Percentiles rank a stretch among this genome's conserved stretches.
phyloP scores from a whole-genome alignment of 2,113 vertebrate species.

The Agapornis roseicollis region DNA sequence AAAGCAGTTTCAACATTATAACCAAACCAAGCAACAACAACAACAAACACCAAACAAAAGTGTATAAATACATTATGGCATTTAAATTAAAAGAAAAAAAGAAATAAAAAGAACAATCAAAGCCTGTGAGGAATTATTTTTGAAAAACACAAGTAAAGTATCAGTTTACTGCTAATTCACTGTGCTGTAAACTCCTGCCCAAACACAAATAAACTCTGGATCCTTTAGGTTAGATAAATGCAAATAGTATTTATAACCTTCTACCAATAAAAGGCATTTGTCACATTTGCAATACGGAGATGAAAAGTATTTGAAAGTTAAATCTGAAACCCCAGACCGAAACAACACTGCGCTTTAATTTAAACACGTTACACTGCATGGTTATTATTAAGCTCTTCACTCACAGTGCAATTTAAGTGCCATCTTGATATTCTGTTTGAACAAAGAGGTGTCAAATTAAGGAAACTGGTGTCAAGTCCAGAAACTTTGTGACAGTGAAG shows the following conservation, averaged over 20 bases:
- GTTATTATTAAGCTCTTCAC: constrained; percentile 36
- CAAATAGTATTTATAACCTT: constrained; percentile 24
- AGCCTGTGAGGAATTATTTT: background rate
- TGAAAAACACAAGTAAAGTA: background rate
- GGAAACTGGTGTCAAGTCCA: constrained; percentile 7
- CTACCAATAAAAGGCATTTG: constrained; percentile 3
- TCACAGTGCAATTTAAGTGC: constrained; percentile 21
- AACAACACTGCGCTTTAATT: constrained; percentile 49
- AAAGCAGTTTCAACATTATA: background rate
- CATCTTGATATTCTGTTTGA: constrained; percentile 43
- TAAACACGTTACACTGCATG: background rate
- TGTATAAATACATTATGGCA: background rate
- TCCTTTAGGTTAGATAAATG: constrained; percentile 33
- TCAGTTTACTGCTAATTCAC: constrained; percentile 40
- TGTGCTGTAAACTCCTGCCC: background rate
- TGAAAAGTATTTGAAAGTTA: constrained; percentile 51
- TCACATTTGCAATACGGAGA: constrained; percentile 28
- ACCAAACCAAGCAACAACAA: background rate
- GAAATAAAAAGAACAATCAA: background rate
- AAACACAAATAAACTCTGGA: constrained; percentile 37
- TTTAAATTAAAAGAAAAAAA: background rate
- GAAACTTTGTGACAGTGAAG: constrained; percentile 38
- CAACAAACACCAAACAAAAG: background rate
- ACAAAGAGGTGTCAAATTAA: constrained; percentile 59
- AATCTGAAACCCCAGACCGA: constrained; percentile 26